phyloP scores from a whole-genome alignment of 1,140 invertebrate genomes.

The Aporrectodea caliginosa region DNA sequence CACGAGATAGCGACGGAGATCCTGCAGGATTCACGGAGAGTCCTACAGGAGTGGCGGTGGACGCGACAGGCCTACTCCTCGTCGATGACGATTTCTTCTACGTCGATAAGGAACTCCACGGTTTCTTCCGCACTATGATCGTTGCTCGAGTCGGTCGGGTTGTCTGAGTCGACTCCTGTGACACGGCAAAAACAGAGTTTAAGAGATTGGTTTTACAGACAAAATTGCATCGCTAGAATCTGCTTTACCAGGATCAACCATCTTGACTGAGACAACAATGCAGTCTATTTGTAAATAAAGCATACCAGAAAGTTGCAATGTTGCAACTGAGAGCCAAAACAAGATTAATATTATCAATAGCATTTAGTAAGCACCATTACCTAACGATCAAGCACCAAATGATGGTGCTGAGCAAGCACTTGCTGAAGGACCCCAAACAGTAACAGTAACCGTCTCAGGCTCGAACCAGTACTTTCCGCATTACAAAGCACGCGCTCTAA shows the following conservation, averaged over 20 bases:
- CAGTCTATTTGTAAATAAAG: background rate
- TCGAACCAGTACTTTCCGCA: too few relatives aligned
- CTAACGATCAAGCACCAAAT: too few relatives aligned
- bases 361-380: background rate
- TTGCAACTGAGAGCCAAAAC: background rate
- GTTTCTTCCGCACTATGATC: constrained; percentile 89
- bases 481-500: background rate
- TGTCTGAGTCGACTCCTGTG: constrained; percentile 87
- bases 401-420: too few relatives aligned
- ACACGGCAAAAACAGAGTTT: constrained; percentile 40
- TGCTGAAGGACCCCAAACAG: too few relatives aligned
- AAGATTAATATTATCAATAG: background rate
- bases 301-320: background rate
- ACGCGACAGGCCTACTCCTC: constrained; percentile 44
- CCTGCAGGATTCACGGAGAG: too few relatives aligned
- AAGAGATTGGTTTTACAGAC: background rate
- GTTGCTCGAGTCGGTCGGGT: constrained; percentile 70
- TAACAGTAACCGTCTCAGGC: too few relatives aligned
- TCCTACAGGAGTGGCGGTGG: background rate
- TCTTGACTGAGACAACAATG: background rate
- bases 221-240: background rate
- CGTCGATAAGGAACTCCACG: constrained; percentile 96
- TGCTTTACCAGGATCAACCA: background rate
- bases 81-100: constrained; percentile 79
- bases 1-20: too few relatives aligned